Evolutionary conservation across 2,113 vertebrate genomes (phyloP).

Genomic region (Saimiri boliviensis): DNA sequence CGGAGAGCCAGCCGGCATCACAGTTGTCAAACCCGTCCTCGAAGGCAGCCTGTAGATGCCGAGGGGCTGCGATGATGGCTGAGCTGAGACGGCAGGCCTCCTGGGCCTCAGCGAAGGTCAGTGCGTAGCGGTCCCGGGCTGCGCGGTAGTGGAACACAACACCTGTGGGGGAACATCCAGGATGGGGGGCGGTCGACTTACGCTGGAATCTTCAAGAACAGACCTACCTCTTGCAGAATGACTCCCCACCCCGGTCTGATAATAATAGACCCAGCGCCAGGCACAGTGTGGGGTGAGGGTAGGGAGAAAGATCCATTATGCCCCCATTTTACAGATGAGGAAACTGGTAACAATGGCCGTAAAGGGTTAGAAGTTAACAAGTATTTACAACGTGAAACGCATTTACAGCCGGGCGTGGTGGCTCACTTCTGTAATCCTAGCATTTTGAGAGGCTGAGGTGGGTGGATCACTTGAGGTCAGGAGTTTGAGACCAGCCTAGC

Average conservation of each 20-base stretch:
- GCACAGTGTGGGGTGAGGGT: background rate
- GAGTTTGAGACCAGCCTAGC: background rate
- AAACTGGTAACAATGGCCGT: background rate
- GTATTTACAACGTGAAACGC: background rate
- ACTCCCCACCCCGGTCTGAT: background rate
- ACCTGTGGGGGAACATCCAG: conserved; percentile 81
- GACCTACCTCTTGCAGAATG: background rate
- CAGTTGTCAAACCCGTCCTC: conserved; percentile 98
- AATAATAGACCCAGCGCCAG: background rate
- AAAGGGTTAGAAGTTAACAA: background rate
- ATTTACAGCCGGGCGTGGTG: background rate
- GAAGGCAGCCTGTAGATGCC: conserved; percentile 94
- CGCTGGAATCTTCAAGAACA: background rate
- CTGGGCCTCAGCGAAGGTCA: conserved; percentile 90
- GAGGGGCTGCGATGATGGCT: conserved; percentile 88
- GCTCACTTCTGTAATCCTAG: background rate
- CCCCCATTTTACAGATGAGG: conserved; percentile 4
- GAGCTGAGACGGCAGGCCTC: conserved; percentile 92
- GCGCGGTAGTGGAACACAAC: conserved; percentile 97
- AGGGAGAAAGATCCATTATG: background rate
- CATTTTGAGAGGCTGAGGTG: background rate
- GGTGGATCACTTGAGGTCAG: background rate
- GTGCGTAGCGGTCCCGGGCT: conserved; percentile 90
- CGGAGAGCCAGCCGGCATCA: conserved; percentile 96
- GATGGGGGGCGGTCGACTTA: rapidly evolving